Conservation (phyloP, 2,113 vertebrate species). For the Mustela lutreola region DNA sequence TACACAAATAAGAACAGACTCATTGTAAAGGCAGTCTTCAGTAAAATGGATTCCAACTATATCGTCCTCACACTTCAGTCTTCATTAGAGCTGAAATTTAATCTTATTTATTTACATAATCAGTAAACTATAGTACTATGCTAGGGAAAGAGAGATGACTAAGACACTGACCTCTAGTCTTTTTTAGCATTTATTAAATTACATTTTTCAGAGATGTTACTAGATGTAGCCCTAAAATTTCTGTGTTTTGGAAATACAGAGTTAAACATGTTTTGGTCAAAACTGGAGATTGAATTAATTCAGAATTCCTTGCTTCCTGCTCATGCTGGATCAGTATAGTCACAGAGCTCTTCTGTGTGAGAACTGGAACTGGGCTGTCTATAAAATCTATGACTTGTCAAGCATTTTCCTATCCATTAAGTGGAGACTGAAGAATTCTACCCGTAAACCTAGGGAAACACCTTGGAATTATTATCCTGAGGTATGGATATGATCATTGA, state of each 20-base stretch:
- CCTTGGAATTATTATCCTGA: background rate
- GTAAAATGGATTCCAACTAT: constrained; percentile 51
- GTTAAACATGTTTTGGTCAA: background rate
- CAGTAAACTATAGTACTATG: background rate
- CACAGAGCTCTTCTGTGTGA: background rate
- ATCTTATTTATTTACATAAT: constrained; percentile 60
- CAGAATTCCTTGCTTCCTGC: background rate
- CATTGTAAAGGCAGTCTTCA: constrained; percentile 50
- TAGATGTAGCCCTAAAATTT: background rate
- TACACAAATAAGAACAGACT: constrained; percentile 67
- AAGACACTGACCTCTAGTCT: background rate
- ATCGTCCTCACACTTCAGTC: constrained; percentile 11
- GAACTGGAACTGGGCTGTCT: background rate
- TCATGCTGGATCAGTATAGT: background rate
- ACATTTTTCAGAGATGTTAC: background rate
- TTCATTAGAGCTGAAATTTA: constrained; percentile 20
- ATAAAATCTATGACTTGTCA: background rate
- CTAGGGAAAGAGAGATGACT: background rate
- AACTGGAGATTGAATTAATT: background rate
- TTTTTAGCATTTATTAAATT: constrained; percentile 35
- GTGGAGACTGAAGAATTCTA: background rate
- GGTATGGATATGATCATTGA: background rate
- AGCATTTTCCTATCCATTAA: background rate
- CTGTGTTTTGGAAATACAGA: background rate
- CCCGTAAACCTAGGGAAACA: background rate